A percentile compares a stretch with the other conserved stretches of the same genome.
Conservation (phyloP, 2,113 vertebrate genomes). For the Sciurus niger region DNA sequence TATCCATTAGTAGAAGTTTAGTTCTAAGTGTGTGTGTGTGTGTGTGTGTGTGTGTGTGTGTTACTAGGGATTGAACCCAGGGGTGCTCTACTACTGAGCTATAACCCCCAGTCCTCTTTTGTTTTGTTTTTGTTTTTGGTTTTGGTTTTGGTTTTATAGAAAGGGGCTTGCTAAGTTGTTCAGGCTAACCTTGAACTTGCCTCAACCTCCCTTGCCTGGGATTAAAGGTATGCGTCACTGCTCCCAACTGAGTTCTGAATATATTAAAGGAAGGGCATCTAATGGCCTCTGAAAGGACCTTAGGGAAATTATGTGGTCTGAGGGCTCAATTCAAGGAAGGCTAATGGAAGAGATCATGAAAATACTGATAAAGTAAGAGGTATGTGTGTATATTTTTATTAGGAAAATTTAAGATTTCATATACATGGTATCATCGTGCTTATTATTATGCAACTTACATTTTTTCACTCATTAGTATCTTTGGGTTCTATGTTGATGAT, state of each 20-base stretch:
- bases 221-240: neutral
- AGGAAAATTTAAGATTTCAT: neutral
- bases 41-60: neutral
- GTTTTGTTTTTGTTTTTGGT: neutral
- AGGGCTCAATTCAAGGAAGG: slow-evolving; percentile 29
- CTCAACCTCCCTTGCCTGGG: neutral
- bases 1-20: neutral
- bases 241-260: neutral
- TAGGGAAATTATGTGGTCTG: neutral
- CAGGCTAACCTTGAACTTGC: neutral
- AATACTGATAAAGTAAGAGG: slow-evolving; percentile 32
- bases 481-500: neutral
- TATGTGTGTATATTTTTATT: slow-evolving; percentile 23
- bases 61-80: neutral
- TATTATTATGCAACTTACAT: neutral
- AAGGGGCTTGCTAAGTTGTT: neutral
- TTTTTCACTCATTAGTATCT: slow-evolving; percentile 3
- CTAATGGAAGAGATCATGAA: slow-evolving; percentile 35
- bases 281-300: slow-evolving; percentile 38
- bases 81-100: neutral
- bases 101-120: neutral
- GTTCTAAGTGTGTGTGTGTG: neutral
- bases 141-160: neutral
- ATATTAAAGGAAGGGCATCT: neutral
- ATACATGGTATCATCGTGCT: neutral